These are phyloP conservation scores for Brachynemurus nebulosus DNA, from an alignment of 2,888 invertebrate species.

Conservation along the genomic window DNA sequence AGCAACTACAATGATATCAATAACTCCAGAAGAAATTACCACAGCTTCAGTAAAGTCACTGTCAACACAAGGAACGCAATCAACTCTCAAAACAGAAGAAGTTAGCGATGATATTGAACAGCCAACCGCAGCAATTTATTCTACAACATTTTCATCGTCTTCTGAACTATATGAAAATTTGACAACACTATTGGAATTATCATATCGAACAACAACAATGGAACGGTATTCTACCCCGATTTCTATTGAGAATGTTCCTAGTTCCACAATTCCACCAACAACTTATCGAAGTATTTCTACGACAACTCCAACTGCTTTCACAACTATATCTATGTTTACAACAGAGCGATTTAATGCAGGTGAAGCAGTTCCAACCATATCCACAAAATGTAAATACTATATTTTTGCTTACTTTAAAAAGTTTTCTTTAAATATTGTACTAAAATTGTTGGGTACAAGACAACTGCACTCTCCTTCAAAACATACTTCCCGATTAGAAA, in stretches of 20 bases:
- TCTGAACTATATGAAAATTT: conserved; percentile 1
- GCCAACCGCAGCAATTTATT: conserved; percentile 16
- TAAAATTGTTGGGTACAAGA: no score
- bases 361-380: conserved; percentile 7
- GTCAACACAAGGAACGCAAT: no score
- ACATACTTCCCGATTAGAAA: no score
- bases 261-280: no score
- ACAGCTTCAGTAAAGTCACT: conserved; percentile 16
- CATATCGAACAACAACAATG: conserved; percentile 34
- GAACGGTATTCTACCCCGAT: conserved; percentile 28
- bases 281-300: conserved; percentile 19
- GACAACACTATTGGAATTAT: conserved; percentile 16
- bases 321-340: background rate
- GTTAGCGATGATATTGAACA: conserved; percentile 14
- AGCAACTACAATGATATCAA: conserved; percentile 11
- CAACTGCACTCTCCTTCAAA: no score
- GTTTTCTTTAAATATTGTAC: no score
- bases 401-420: no score
- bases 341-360: conserved; percentile 5
- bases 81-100: no score
- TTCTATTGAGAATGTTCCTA: no score
- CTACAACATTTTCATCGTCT: background rate
- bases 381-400: conserved; percentile 6
- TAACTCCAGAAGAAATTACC: conserved; percentile 26
- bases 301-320: conserved; percentile 10